Percentiles rank a stretch among this genome's conserved stretches.
These are phyloP conservation scores for Gambusia yucatana DNA, from an alignment of 2,797 vertebrate species.

Conservation along the genomic window DNA sequence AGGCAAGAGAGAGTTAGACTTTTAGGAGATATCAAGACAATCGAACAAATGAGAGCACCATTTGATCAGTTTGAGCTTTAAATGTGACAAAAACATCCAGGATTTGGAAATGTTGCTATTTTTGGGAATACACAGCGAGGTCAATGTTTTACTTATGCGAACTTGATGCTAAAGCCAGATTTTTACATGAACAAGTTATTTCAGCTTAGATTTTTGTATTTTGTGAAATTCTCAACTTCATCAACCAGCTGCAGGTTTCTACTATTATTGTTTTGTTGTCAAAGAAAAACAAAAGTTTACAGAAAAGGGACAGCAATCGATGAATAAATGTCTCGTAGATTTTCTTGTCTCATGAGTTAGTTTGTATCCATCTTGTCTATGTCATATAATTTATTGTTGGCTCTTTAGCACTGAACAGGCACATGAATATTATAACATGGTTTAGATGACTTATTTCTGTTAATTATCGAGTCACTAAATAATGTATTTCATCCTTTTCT, in stretches of 20 bases:
- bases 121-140: background rate
- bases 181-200: background rate
- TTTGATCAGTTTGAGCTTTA: background rate
- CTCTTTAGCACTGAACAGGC: too few relatives aligned
- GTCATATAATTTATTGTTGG: too few relatives aligned
- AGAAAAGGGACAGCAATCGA: conserved; percentile 24
- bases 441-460: too few relatives aligned
- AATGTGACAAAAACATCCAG: background rate
- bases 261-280: background rate
- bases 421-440: too few relatives aligned
- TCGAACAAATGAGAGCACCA: background rate
- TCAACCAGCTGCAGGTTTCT: background rate
- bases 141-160: background rate
- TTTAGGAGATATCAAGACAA: background rate
- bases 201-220: background rate
- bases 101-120: background rate
- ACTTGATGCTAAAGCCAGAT: background rate
- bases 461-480: too few relatives aligned
- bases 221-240: background rate
- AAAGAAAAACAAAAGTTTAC: background rate
- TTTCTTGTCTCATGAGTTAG: too few relatives aligned
- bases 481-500: too few relatives aligned
- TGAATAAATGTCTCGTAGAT: background rate
- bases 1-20: background rate
- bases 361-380: too few relatives aligned